Base-by-base conservation (phyloP, 2,888 invertebrate species). In the Chloromyia formosa region DNA sequence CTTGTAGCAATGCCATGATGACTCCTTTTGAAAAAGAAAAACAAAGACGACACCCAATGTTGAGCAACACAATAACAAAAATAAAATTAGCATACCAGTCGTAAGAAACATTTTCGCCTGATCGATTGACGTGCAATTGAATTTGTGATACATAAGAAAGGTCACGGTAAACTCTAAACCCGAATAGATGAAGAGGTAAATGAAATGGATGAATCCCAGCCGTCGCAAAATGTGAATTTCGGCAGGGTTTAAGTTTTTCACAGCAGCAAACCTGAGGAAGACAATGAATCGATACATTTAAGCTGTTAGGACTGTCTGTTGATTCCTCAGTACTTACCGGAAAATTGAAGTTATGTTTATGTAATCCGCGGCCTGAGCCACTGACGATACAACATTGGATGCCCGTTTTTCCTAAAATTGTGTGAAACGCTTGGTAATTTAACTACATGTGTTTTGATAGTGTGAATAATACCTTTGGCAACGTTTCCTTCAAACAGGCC, bases 101-200 rank as follows among this genome's bases (percentile, higher is more conserved):
- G 93, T 93, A 80, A 97, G 90, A 84, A 98, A 99, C 95, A 99
- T 97, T 89, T 94, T 95, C 5, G 98, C 98, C 86, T 99, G 98
- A 85, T 97, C 94, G 93, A 97, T 94, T 61, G 97, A 95, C 74
- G 92, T 92, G 84, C 94, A 98, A 71, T 92, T 89, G 84, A 98
- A 97, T 53, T 93, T 90, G 81, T 95, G 92, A 87, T 97, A 97
- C 73, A 97, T 97, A 64, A 98, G 88, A 87, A 99, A 99, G 73
- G 98, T 97, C 45, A 99, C 87, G 0, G 98, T 98, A 83, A 98
- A 99, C 86, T 99, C 98, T 75, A 99, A 87, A 1, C 98, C 98
- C 73, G 98, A 97, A 85, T 97, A 98, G 76, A 97, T 88, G 83
- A 98, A 96, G 77, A 98, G 87, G 86, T 97, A 98, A 10, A 96